Percentiles rank a stretch among this genome's conserved stretches.
phyloP scores from a whole-genome alignment of 2,113 vertebrate species.

The Microtus ochrogaster region DNA sequence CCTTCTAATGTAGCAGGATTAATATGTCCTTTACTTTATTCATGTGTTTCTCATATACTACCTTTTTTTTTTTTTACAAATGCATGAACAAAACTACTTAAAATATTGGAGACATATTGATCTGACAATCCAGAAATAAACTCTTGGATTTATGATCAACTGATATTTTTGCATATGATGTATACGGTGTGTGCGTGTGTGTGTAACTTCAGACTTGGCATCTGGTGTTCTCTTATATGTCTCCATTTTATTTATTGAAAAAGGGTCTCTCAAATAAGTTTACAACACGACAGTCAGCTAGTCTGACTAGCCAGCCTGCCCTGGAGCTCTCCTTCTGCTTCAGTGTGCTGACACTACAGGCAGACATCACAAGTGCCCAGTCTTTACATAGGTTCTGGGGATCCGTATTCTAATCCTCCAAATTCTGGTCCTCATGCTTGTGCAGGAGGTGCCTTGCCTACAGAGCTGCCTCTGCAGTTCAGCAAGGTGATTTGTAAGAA shows the following conservation, averaged over 20 bases:
- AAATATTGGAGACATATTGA: not conserved
- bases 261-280: not conserved
- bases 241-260: not conserved
- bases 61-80: not conserved
- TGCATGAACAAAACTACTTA: not conserved
- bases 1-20: not conserved
- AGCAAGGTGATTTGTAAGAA: not conserved
- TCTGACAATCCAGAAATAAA: not conserved
- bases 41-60: not conserved
- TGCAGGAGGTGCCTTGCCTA: not conserved
- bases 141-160: not conserved
- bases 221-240: not conserved
- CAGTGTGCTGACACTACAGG: too few relatives aligned
- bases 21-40: not conserved
- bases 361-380: not conserved
- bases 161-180: not conserved
- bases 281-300: not conserved
- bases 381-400: too few relatives aligned
- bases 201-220: not conserved
- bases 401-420: not conserved
- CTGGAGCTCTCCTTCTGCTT: not conserved
- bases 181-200: not conserved
- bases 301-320: not conserved
- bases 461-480: too few relatives aligned
- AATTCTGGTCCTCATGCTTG: not conserved